Base-by-base conservation (phyloP, 2,797 vertebrate species). In the Sitta carolinensis region DNA sequence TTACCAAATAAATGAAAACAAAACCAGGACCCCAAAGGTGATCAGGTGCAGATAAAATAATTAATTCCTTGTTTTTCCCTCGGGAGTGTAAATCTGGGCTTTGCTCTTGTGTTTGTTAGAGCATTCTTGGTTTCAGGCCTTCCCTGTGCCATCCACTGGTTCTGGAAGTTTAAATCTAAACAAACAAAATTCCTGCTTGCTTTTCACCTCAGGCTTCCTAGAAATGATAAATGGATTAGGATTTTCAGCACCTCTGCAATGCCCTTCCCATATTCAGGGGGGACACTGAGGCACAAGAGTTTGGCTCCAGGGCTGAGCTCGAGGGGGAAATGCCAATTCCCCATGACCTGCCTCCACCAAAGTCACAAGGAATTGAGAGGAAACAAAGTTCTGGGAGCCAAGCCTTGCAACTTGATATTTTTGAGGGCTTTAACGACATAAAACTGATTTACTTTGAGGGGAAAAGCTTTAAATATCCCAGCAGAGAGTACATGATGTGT, bases 191-290 rank as follows among this genome's bases (percentile, higher is more conserved):
- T 45, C 34, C 32, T 57, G 5, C 38, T 34, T 75, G 30, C 10
- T 62, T 80, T 89, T 74, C 54, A 32, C 18, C n/a, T 58, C 50
- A 23, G 22, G 3, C 4, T 47, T 78, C 16, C 18, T 12, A 9
- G 27, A 6, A 27, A 14, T 9, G n/a, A 5, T 0, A 1, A 1
- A 3, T 11, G 57, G 61, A 9, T 47, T 38, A 3, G 68, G 72
- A 29, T 89, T 58, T 67, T 29, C 40, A 59, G 48, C 30, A 2
- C 34, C 43, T 47, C 30, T 63, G 43, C 14, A 76, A 36, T 38
- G 6, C 55, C 25, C 2, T 26, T 36, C 18, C 11, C 3, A 0
- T n/a, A 9, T 15, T 42, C n/a, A 27, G 17, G 48, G 36, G 74
- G 42, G 72, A 76, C 91, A 38, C 59, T 36, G 90, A 89, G 80